Base-by-base conservation (phyloP, 2,797 vertebrate genomes). In the Toxotes lorentzi region DNA sequence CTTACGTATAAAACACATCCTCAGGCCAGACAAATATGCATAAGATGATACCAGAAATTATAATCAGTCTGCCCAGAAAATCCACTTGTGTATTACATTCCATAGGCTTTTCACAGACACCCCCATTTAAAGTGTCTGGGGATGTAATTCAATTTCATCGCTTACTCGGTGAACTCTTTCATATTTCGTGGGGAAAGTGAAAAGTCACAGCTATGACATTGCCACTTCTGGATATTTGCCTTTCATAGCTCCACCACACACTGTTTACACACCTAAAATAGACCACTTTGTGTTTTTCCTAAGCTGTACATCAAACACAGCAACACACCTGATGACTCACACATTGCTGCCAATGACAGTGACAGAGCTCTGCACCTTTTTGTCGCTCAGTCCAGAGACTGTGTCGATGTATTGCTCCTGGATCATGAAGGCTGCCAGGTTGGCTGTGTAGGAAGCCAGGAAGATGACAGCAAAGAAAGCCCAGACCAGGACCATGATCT, bases 401-500 rank as follows among this genome's bases (percentile, higher is more conserved):
- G 98, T 99, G 92, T 99, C 98, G 0, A 99, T 98, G 91, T 99
- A 99, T 67, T 99, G 97, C 94, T 99, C 98, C 92, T 99, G 98
- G 95, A 99, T 99, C 98, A 99, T 99, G 84, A 99, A 99, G 82
- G 98, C 98, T 0, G 98, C 98, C 91, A 99, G 91, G 93, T 99
- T 99, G 87, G 98, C 98, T 0, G 98, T 99, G 94, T 99, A 99
- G 93, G 97, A 99, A 88, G 98, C 98, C 0, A 99, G 95, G 93
- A 99, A 99, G 92, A 99, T 99, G 88, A 99, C 98, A 0, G 98
- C 98, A 0, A 99, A 99, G 95, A 99, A 99, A 19, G 98, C 98
- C 98, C 98, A 99, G 72, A 99, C 94, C 65, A 99, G 94, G n/a
- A 99, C 98, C 98, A 99, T 99, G 93, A 99, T 97, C 94, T 99